Conservation (phyloP, 2,888 invertebrate genomes). For the Plebejus argus region DNA sequence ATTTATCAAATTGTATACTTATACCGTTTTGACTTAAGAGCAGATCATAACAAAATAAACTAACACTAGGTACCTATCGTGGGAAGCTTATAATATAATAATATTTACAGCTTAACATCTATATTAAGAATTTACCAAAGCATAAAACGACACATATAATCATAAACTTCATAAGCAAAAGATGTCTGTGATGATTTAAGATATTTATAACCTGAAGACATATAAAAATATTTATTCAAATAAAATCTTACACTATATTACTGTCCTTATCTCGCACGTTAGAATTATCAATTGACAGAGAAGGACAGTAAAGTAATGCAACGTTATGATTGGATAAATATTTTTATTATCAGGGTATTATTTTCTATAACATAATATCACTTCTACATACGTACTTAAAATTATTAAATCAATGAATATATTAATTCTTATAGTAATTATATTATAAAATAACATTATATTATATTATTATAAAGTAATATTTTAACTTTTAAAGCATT, state of each 20-base stretch:
- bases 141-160: not conserved
- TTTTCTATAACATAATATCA: not conserved
- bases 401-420: not conserved
- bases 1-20: too few relatives aligned
- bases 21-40: too few relatives aligned
- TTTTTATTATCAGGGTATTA: too few relatives aligned
- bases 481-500: not conserved
- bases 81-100: not conserved
- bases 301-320: too few relatives aligned
- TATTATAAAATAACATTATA: not conserved
- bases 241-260: not conserved
- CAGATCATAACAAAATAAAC: not conserved
- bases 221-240: not conserved
- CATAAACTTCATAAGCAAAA: not conserved
- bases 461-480: not conserved
- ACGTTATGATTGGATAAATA: too few relatives aligned
- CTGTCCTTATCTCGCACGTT: too few relatives aligned
- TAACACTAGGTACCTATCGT: not conserved
- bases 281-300: too few relatives aligned
- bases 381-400: not conserved
- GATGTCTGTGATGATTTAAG: not conserved
- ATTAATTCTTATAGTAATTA: not conserved
- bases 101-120: not conserved
- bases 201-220: not conserved
- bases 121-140: not conserved